Conservation (phyloP, 2,888 invertebrate genomes). For the Latrodectus elegans region DNA sequence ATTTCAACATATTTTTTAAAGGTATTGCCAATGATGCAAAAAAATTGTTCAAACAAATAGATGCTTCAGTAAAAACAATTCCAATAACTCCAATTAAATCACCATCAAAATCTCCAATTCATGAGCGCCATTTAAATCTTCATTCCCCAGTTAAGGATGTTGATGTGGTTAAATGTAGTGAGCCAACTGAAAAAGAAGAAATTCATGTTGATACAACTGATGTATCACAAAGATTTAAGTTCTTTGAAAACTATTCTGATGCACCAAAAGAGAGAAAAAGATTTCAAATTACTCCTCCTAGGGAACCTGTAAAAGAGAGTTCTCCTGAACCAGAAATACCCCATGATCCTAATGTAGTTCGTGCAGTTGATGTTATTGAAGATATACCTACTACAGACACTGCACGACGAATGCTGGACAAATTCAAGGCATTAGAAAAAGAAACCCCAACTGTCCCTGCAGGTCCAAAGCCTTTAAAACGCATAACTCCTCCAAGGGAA, state of each 20-base stretch:
- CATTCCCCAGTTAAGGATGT: constrained; percentile 63
- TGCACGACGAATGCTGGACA: constrained; percentile 88
- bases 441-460: constrained; percentile 75
- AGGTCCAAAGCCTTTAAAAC: constrained; percentile 85
- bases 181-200: constrained; percentile 78
- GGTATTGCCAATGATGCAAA: constrained; percentile 87
- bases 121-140: constrained; percentile 39
- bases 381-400: constrained; percentile 82
- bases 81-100: constrained; percentile 26
- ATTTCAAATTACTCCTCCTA: constrained; percentile 91
- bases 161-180: constrained; percentile 70
- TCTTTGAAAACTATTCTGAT: constrained; percentile 71
- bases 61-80: constrained; percentile 81
- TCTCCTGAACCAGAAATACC: constrained; percentile 80
- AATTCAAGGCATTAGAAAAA: constrained; percentile 92
- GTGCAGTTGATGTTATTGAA: constrained; percentile 79
- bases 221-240: constrained; percentile 87
- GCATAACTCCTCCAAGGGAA: constrained; percentile 92
- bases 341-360: constrained; percentile 83
- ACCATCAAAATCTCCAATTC: constrained; percentile 68
- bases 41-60: constrained; percentile 88
- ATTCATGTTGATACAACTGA: constrained; percentile 87
- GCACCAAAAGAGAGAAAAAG: constrained; percentile 78
- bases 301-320: constrained; percentile 81
- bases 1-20: constrained; percentile 14